Evolutionary conservation across 2,888 invertebrate species (phyloP).

Genomic region (Oscheius sp.): DNA sequence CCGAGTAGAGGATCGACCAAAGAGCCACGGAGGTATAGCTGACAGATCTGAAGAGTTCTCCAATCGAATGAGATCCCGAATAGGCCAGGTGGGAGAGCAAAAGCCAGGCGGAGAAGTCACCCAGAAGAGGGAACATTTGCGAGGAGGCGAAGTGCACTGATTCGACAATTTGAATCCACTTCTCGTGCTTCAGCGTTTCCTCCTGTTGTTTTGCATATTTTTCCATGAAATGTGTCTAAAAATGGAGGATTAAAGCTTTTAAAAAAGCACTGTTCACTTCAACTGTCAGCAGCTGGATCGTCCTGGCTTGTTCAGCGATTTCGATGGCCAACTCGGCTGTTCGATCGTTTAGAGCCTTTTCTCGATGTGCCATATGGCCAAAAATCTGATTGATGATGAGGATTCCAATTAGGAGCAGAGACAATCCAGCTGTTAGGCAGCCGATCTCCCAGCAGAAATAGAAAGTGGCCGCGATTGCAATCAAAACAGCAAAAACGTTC

Average conservation of each 20-base stretch:
- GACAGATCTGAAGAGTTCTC: conserved; percentile 10
- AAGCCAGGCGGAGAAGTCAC: conserved; percentile 24
- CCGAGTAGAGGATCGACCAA: conserved; percentile 27
- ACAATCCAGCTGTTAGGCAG: background rate
- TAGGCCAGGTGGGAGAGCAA: conserved; percentile 39
- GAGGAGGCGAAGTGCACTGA: conserved; percentile 40
- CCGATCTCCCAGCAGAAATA: conserved; percentile 6
- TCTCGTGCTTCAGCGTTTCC: conserved; percentile 30
- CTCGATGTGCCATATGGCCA: conserved; percentile 31
- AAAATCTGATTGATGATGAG: conserved; percentile 1
- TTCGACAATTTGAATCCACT: conserved; percentile 36
- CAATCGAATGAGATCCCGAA: conserved; percentile 18
- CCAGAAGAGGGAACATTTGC: conserved; percentile 10
- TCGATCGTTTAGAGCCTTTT: conserved; percentile 36
- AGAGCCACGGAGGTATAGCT: background rate
- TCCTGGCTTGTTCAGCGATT: conserved; percentile 71
- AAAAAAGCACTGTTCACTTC: too few species aligned
- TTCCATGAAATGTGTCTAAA: conserved; percentile 68
- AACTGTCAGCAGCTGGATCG: conserved; percentile 71
- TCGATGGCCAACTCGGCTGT: conserved; percentile 69
- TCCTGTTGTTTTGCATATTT: conserved; percentile 58
- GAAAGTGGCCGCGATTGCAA: background rate
- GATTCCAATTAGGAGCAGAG: background rate
- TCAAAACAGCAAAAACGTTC: background rate
- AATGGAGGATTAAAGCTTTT: too few species aligned